These are phyloP conservation scores for Australoheros scitulus DNA, from an alignment of 2,113 vertebrate species.

Conservation along the genomic window DNA sequence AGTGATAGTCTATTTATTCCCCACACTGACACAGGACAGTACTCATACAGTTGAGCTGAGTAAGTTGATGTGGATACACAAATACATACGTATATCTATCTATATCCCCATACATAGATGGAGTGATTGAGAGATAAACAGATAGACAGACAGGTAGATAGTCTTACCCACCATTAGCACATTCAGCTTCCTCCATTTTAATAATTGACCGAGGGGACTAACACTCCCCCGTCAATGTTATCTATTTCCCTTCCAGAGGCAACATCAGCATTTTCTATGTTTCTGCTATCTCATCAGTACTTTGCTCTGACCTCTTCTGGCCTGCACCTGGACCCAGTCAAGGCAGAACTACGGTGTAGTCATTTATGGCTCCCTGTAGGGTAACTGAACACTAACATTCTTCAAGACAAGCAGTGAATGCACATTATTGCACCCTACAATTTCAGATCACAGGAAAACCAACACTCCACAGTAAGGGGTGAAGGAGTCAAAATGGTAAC, in stretches of 20 bases:
- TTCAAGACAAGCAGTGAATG: not conserved
- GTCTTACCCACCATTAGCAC: slow-evolving; percentile 31
- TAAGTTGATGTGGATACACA: not conserved
- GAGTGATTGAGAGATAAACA: not conserved
- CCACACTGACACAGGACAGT: slow-evolving; percentile 52
- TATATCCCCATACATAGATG: not conserved
- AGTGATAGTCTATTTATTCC: slow-evolving; percentile 63
- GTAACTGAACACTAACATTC: not conserved
- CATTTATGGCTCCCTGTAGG: not conserved
- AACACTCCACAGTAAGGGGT: not conserved
- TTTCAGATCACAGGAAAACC: not conserved
- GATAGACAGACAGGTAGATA: slow-evolving; percentile 6
- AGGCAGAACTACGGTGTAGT: not conserved
- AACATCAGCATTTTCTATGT: slow-evolving; percentile 69
- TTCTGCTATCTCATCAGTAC: slow-evolving; percentile 65
- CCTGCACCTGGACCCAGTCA: slow-evolving; percentile 36
- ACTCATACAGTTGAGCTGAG: slow-evolving; percentile 18
- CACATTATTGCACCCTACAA: not conserved
- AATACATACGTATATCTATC: not conserved
- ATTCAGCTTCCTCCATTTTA: slow-evolving; percentile 56
- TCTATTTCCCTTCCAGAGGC: slow-evolving; percentile 58
- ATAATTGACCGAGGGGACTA: slow-evolving; percentile 65
- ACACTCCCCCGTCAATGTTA: slow-evolving; percentile 61
- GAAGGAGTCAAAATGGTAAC: not conserved
- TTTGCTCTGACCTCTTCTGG: slow-evolving; percentile 50